A percentile compares a stretch with the other conserved stretches of the same genome.
Evolutionary conservation across 2,888 invertebrate species (phyloP).

Genomic region (Harpalus rubripes): DNA sequence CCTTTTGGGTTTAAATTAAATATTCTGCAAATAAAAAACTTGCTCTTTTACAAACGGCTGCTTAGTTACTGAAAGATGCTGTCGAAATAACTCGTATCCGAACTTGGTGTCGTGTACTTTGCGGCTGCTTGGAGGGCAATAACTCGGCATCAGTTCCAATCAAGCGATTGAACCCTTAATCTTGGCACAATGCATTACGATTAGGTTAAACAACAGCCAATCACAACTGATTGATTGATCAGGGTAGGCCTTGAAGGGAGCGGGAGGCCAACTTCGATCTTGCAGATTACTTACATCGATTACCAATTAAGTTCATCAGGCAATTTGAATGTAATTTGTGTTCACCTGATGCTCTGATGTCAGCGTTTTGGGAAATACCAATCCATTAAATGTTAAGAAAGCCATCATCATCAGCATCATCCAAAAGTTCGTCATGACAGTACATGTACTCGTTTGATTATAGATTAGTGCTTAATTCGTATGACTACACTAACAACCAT

Average conservation of each 20-base stretch:
- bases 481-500: too few relatives aligned
- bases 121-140: background rate
- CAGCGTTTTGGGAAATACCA: too few relatives aligned
- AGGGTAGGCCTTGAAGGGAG: background rate
- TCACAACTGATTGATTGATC: conserved; percentile 42
- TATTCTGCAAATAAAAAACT: background rate
- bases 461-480: too few relatives aligned
- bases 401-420: too few relatives aligned
- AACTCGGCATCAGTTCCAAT: background rate
- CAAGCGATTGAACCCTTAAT: conserved; percentile 26
- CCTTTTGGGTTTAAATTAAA: background rate
- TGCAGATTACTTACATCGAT: conserved; percentile 39
- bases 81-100: too few relatives aligned
- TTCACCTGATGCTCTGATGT: conserved; percentile 2
- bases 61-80: too few relatives aligned
- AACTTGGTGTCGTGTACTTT: background rate
- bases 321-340: conserved; percentile 3
- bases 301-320: conserved; percentile 26
- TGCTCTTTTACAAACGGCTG: too few relatives aligned
- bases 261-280: background rate
- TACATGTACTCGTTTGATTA: too few relatives aligned
- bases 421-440: too few relatives aligned
- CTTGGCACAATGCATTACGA: conserved; percentile 31
- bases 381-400: too few relatives aligned
- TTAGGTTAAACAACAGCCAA: conserved; percentile 39